Evolutionary conservation across 2,888 invertebrate species (phyloP), one percentile per base, ranked within the genome.

Genomic region (Acanthosepion pharaonis): DNA sequence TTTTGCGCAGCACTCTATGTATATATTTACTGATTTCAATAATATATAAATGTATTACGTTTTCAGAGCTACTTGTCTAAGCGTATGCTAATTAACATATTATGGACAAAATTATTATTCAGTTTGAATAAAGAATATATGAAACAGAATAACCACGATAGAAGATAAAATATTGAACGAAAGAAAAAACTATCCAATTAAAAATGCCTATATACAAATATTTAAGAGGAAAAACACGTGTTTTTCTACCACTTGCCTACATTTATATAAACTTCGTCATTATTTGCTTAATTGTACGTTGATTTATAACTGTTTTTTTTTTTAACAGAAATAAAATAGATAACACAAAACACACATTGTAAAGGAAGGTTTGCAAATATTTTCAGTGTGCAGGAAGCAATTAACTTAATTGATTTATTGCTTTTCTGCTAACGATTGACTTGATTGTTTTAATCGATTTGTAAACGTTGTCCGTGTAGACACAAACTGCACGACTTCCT

Each of bases 381-480:
- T 78, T 15, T 78, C 78, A 33, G n/a, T 78, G 78, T 33, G 78
- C n/a, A 78, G 78, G 78, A 78, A 78, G 78, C 78, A 78, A 78
- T 78, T 78, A 78, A 78, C n/a, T 78, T 78, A 78, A 78, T 78
- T 78, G 78, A 78, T 78, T 78, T 78, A 78, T 78, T 78, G 78
- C 78, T 78, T 64, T 78, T 33, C 78, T n/a, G 78, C 78, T 78
- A 78, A 78, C 78, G n/a, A 78, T 33, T 78, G 78, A 78, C n/a
- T 78, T 78, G n/a, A 78, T 78, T 78, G 78, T 78, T 78, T 78
- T 78, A n/a, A 78, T 78, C 78, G 78, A 78, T 78, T 78, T 33
- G n/a, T 18, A 78, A 78, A n/a, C n/a, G 78, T n/a, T 78, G 78
- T 78, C 78, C n/a, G 78, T 78, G 78, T 78, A 78, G 78, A 78